Evolutionary conservation across 2,113 vertebrate species (phyloP), one percentile per base, ranked within the genome.

Genomic region (Oncorhynchus nerka): DNA sequence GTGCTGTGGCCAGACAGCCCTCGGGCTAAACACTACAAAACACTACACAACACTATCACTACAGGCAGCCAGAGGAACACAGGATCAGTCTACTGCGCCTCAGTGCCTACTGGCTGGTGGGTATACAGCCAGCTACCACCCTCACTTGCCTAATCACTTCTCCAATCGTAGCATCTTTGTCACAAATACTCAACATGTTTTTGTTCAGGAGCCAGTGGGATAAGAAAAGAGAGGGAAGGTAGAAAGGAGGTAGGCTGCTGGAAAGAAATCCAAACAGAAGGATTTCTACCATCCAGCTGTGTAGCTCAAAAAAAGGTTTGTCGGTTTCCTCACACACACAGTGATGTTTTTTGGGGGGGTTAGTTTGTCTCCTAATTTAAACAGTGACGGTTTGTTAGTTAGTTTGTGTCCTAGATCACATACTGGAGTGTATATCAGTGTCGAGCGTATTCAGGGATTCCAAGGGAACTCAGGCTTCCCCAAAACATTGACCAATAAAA

Each of bases 1-100:
- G 74, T 5, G 75, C 5, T n/a, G 24, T 68, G 30, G 45, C n/a
- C 69, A 71, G 48, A 57, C 48, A 75, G 72, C 13, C 34, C 15
- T 49, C 59, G 26, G 19, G n/a, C 26, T 4, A 30, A 55, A 73
- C 61, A 24, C 59, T 48, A 30, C 19, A 64, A 11, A 32, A 22
- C n/a, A 66, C 15, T 57, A 28, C 11, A n/a, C 12, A 51, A 26
- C 20, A 70, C 13, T 8, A 19, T 32, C 16, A 15, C 51, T 55
- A 19, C 65, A 67, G 65, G 28, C 62, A 15, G 5, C 26, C 6
- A 28, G 15, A 67, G 7, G 24, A 28, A 67, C 26, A 16, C 65
- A 67, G 3, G 26, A 30, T 30, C 15, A 30, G 12, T 62, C 59
- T 62, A 45, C 39, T 45, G 39, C 39, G 9, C 13, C 59, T 22